These are phyloP conservation scores for Bombus pascuorum DNA, from an alignment of 1,140 invertebrate species.

Conservation along the genomic window DNA sequence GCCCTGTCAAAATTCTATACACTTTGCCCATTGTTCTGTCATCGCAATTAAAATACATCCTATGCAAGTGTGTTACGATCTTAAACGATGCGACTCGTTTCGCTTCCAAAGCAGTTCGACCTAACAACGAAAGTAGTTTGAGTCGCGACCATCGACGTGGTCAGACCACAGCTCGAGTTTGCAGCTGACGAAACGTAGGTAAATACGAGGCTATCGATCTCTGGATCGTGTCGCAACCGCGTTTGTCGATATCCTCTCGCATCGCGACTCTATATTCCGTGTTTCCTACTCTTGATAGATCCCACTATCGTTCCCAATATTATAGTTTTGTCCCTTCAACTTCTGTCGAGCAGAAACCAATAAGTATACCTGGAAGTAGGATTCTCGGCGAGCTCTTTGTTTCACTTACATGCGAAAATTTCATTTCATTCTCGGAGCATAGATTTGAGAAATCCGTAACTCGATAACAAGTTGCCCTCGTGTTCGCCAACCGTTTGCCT, in stretches of 20 bases:
- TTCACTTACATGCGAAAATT: constrained; percentile 10
- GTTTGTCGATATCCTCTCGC: constrained; percentile 18
- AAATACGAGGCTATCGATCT: constrained; percentile 49
- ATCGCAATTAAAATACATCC: constrained; percentile 33
- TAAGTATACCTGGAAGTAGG: constrained; percentile 4
- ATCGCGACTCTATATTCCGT: constrained; percentile 8
- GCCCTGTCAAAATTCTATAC: constrained; percentile 41
- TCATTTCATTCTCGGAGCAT: constrained; percentile 18
- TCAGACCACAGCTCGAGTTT: neutral
- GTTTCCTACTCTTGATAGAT: constrained; percentile 43
- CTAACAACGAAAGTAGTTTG: constrained; percentile 19
- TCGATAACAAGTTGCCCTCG: neutral
- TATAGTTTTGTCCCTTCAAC: constrained; percentile 9
- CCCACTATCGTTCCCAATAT: constrained; percentile 10
- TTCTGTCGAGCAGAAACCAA: constrained; percentile 29
- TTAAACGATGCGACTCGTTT: neutral
- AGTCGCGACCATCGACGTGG: neutral
- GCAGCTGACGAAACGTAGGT: neutral
- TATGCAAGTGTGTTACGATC: constrained; percentile 8
- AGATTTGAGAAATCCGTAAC: constrained; percentile 8
- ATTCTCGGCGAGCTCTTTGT: constrained; percentile 28
- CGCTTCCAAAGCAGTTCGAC: neutral
- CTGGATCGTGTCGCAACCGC: constrained; percentile 36
- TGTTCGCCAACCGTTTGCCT: neutral
- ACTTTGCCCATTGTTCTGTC: constrained; percentile 36